Conservation (phyloP, 2,113 vertebrate species). For the Zosterops borbonicus region DNA sequence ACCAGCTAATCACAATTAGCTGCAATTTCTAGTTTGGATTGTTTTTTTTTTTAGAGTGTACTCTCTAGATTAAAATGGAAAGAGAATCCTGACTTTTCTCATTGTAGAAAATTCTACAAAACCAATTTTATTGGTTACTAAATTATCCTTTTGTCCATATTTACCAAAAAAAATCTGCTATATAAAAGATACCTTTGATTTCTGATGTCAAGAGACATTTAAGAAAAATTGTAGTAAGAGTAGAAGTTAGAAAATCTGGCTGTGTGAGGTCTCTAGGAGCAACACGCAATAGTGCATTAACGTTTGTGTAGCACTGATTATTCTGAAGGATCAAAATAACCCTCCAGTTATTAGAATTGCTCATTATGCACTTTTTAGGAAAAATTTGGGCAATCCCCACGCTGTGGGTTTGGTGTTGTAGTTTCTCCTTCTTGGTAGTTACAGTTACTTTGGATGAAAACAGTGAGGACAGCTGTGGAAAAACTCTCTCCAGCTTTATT, state of each 20-base stretch:
- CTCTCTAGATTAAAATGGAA: neutral
- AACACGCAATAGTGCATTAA: rapidly evolving
- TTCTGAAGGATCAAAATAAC: neutral
- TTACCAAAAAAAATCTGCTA: neutral
- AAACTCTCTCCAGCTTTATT: neutral
- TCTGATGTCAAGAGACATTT: neutral
- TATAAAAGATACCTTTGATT: neutral
- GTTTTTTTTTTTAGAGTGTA: neutral
- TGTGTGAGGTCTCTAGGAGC: neutral
- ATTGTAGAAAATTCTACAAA: neutral
- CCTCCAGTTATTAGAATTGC: neutral
- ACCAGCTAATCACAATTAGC: neutral
- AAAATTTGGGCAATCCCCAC: rapidly evolving
- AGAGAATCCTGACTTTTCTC: neutral
- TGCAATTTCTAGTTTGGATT: neutral
- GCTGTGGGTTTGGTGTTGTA: neutral
- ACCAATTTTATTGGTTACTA: neutral
- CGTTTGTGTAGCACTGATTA: rapidly evolving
- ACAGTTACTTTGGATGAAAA: neutral
- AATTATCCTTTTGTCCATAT: neutral
- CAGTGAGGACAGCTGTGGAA: neutral
- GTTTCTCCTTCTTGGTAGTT: neutral
- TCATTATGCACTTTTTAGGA: neutral
- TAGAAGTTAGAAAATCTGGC: neutral
- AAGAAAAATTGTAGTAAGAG: neutral